Base-by-base conservation (phyloP, 2,888 invertebrate species). In the Ashinkailepas kermadecensis region DNA sequence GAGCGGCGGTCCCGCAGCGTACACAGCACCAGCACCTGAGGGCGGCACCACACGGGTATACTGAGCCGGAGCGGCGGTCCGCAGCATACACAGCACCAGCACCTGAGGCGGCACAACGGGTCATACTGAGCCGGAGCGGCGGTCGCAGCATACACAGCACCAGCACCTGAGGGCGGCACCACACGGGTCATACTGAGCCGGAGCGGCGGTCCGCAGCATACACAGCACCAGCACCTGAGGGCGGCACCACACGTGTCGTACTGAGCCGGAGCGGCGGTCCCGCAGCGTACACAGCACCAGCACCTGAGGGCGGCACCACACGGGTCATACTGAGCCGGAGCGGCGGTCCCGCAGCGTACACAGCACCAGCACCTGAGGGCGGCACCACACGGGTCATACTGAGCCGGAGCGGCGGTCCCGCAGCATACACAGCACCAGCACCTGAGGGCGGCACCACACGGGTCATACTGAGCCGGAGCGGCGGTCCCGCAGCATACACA, bases 371-470 rank as follows among this genome's bases (percentile, higher is more conserved):
- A 93, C 91, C 90, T 91, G 83, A 80, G 2, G 39, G 39, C 39
- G 39, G 39, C 39, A 39, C 39, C 39, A 39, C 39, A 39, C 39
- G 39, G 39, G n/a, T n/a, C n/a, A n/a, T n/a, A n/a, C n/a, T n/a
- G n/a, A n/a, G 0, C 90, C 90, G 0, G 90, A 91, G 81, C 88
- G 88, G 82, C 88, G 88, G 56, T 91, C 86, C 82, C 89, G 88
- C 13, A 93, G 87, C 81, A 90, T 88, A 4, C 89, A 89, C 81
- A 90, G 87, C 58, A 93, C 89, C 25, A 91, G 91, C 23, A 93
- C 91, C 90, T 91, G 83, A 80, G 2, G 39, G 39, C 39, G 39
- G 39, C 39, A 39, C 39, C 39, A 39, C 39, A 39, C 39, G 39
- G 39, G n/a, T n/a, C n/a, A n/a, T n/a, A n/a, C n/a, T n/a, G n/a